Base-by-base conservation (phyloP, 2,797 vertebrate genomes). In the Channallabes apus region DNA sequence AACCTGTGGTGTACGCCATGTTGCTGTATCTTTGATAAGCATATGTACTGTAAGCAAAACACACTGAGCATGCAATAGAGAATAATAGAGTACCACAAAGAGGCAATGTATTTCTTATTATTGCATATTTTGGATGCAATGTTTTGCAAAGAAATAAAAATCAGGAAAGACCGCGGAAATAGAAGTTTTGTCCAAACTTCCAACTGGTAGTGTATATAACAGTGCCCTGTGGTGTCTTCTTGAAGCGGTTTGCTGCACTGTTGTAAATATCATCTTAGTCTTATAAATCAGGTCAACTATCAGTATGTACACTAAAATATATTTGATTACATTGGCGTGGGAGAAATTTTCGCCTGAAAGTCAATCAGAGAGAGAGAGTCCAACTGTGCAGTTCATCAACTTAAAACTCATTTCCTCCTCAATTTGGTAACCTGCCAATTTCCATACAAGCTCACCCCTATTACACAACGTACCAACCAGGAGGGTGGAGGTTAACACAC, bases 271-370 rank as follows among this genome's bases (percentile, higher is more conserved):
- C 1, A 2, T n/a, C 24, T 73, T 51, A 73, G 27, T 58, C 8
- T 41, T 56, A 38, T 82, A 17, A 75, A 82, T 85, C 38, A 65
- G 59, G 46, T 81, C 29, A 79, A 80, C 11, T 54, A 85, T 71
- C 18, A 41, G 24, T 73, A 35, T 20, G 38, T 38, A 85, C 56
- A 20, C n/a, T 75, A 29, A 56, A 80, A n/a, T 80, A 58, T 35
- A 69, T 69, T 84, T 51, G 27, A 85, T 78, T 58, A 41, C 4
- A 79, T 27, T 62, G 76, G 17, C 32, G 35, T 77, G 27, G 65
- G 14, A 59, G 29, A 78, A 46, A 64, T 35, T 54, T 67, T 12
- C 46, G 46, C 46, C 46, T 67, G 5, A 67, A 67, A 51, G 79
- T 51, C n/a, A 80, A 29, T 80, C 62, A 67, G n/a, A 32, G 62